Evolutionary conservation across 2,113 vertebrate genomes (phyloP).

Genomic region (Gasterosteus aculeatus): DNA sequence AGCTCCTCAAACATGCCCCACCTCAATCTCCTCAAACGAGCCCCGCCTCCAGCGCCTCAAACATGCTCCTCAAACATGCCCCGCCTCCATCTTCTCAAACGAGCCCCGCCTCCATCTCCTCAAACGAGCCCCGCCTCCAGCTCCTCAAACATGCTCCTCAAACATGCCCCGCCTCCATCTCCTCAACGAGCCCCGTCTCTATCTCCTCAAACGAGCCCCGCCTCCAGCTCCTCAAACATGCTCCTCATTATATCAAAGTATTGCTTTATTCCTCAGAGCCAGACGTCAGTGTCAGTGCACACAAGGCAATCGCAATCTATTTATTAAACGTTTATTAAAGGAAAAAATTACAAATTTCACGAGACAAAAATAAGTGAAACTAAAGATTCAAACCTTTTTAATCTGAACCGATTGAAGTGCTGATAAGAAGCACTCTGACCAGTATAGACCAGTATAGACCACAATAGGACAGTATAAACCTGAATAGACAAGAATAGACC

Average conservation of each 20-base stretch:
- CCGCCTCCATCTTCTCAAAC: neutral
- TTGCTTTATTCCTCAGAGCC: conserved; percentile 30
- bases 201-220: too few relatives aligned
- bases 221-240: neutral
- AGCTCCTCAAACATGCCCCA: neutral
- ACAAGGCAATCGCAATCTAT: neutral
- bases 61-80: neutral
- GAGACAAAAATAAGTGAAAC: neutral
- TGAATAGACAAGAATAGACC: too few relatives aligned
- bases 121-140: neutral
- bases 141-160: neutral
- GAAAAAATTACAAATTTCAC: neutral
- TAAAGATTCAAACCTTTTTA: neutral
- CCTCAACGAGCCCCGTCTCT: too few relatives aligned
- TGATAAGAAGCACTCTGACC: neutral
- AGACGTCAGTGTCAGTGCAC: neutral
- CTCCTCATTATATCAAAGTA: neutral
- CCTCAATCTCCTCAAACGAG: neutral
- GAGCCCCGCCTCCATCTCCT: neutral
- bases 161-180: neutral
- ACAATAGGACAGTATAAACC: too few relatives aligned
- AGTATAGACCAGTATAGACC: too few relatives aligned
- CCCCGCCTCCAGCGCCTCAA: too few relatives aligned
- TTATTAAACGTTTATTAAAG: neutral
- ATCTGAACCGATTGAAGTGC: neutral